Conservation (phyloP, 2,797 vertebrate species). For the Natrix natrix region DNA sequence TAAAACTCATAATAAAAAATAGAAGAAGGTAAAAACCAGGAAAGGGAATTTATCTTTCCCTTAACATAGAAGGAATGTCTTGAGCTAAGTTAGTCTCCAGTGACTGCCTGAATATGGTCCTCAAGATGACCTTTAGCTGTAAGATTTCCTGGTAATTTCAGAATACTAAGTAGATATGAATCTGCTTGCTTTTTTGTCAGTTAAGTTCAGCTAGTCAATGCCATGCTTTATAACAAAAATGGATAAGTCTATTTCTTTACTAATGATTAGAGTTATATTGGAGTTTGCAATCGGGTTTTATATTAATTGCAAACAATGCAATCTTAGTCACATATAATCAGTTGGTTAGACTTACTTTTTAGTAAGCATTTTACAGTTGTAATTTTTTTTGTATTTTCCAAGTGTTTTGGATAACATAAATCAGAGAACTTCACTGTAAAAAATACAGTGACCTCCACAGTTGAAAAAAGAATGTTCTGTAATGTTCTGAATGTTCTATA, state of each 20-base stretch:
- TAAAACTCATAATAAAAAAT: constrained; percentile 24
- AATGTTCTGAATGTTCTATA: not conserved
- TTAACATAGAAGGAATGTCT: not conserved
- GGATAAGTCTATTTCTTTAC: not conserved
- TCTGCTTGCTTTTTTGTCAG: not conserved
- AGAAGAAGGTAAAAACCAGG: constrained; percentile 1
- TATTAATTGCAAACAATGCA: not conserved
- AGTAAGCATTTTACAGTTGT: not conserved
- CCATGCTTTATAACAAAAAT: not conserved
- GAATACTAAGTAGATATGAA: not conserved
- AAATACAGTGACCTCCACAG: not conserved
- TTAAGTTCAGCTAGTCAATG: not conserved
- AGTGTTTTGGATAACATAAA: not conserved
- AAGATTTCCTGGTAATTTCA: not conserved
- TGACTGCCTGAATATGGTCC: not conserved
- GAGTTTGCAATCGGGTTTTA: not conserved
- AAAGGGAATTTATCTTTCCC: not conserved
- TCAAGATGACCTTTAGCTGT: not conserved
- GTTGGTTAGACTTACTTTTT: not conserved
- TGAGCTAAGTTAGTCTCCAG: not conserved
- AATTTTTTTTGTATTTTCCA: not conserved
- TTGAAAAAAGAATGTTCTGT: not conserved
- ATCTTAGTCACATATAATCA: not conserved
- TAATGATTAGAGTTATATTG: not conserved
- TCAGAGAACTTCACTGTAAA: not conserved